phyloP scores from a whole-genome alignment of 2,113 vertebrate genomes.

The Tretioscincus oriximinensis region DNA sequence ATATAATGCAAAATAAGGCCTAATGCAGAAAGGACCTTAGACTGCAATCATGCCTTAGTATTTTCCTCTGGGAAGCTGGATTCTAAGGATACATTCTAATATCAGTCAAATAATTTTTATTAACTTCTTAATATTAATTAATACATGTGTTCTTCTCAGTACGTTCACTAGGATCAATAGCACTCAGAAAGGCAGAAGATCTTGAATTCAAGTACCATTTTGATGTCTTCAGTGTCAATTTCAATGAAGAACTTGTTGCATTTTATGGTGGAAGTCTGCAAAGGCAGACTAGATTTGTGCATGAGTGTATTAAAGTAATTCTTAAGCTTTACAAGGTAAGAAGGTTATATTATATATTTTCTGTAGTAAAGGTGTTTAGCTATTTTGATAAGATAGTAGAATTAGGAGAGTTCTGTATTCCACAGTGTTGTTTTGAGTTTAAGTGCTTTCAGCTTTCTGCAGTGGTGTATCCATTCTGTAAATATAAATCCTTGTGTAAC shows the following conservation, averaged over 20 bases:
- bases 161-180: conserved; percentile 93
- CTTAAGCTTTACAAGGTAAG: conserved; percentile 91
- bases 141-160: conserved; percentile 69
- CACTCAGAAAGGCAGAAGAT: conserved; percentile 92
- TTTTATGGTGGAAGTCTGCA: conserved; percentile 92
- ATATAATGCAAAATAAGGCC: no score
- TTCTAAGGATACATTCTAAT: not conserved
- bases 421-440: not conserved
- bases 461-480: not conserved
- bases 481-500: not conserved
- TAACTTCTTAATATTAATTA: not conserved
- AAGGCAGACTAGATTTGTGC: conserved; percentile 90
- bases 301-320: conserved; percentile 92
- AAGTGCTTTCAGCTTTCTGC: not conserved
- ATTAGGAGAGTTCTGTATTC: not conserved
- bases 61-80: not conserved
- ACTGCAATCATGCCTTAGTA: no score
- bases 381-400: not conserved
- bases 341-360: conserved; percentile 22
- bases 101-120: not conserved
- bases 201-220: conserved; percentile 87
- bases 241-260: conserved; percentile 96
- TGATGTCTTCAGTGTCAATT: conserved; percentile 95
- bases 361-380: not conserved
- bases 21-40: no score